phyloP scores from a whole-genome alignment of 53 echinoderm and acorn worm genomes.

The Echinometra lucunter region DNA sequence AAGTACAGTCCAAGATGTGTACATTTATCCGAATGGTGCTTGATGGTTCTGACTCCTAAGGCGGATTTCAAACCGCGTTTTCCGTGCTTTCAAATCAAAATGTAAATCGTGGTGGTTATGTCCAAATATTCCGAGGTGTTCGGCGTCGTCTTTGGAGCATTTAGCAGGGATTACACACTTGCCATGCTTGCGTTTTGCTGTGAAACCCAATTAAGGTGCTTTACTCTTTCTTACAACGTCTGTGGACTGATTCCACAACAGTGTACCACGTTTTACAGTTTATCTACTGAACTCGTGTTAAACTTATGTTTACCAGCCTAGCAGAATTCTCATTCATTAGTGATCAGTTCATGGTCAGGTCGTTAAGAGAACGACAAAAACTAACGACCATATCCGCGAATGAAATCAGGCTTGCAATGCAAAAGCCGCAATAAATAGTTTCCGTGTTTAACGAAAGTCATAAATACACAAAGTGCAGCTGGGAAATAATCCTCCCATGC shows the following conservation, averaged over 20 bases:
- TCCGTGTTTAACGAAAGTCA: background rate
- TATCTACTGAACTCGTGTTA: background rate
- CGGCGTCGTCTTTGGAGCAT: background rate
- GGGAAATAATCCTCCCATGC: background rate
- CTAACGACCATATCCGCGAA: constrained; percentile 22
- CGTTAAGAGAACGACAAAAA: background rate
- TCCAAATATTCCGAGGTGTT: constrained; percentile 37
- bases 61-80: background rate
- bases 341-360: constrained; percentile 37
- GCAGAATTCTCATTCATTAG: constrained; percentile 19
- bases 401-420: background rate
- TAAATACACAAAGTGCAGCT: background rate
- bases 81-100: background rate
- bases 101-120: constrained; percentile 4
- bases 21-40: background rate
- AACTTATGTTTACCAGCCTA: background rate
- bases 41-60: background rate
- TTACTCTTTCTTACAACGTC: background rate
- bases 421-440: background rate
- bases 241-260: background rate
- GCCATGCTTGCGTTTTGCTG: background rate
- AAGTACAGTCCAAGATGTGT: background rate
- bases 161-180: background rate
- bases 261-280: background rate
- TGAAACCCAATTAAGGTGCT: background rate